Conservation (phyloP, 1,140 invertebrate species). For the Cardiocondyla obscurior region DNA sequence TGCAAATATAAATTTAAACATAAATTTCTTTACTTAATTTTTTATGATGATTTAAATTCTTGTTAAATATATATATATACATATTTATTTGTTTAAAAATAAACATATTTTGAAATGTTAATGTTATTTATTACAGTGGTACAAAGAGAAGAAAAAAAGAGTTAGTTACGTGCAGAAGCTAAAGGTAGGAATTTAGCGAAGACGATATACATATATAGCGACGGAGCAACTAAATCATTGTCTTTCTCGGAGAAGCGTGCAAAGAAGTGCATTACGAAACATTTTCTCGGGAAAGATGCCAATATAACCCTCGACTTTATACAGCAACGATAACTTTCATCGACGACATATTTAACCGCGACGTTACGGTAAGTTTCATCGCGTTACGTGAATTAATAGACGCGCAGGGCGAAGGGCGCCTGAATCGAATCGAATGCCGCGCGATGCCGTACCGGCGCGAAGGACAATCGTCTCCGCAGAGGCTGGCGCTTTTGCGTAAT, state of each 20-base stretch:
- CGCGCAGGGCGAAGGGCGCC: not conserved
- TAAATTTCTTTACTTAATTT: not conserved
- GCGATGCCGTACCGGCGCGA: not conserved
- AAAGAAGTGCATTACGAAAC: not conserved
- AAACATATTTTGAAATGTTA: too few relatives aligned
- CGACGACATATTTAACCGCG: not conserved
- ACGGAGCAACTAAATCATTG: slow-evolving; percentile 11
- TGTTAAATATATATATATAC: not conserved
- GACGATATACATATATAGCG: not conserved
- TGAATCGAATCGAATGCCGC: too few relatives aligned
- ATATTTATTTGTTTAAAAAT: too few relatives aligned
- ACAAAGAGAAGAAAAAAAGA: too few relatives aligned
- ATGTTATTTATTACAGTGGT: too few relatives aligned
- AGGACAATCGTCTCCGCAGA: slow-evolving; percentile 22
- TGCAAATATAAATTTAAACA: not conserved
- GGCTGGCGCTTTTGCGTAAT: slow-evolving; percentile 28
- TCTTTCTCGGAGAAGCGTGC: slow-evolving; percentile 21
- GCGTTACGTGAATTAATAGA: not conserved
- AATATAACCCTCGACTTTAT: slow-evolving; percentile 1
- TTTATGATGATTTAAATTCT: not conserved
- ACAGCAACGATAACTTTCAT: slow-evolving; percentile 11
- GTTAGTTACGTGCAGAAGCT: not conserved
- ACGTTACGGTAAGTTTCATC: not conserved
- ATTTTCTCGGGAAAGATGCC: slow-evolving; percentile 8
- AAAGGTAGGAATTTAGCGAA: not conserved